Evolutionary conservation across 2,888 invertebrate genomes (phyloP), one percentile per base, ranked within the genome.

Genomic region (Chrysopilus asiliformis): DNA sequence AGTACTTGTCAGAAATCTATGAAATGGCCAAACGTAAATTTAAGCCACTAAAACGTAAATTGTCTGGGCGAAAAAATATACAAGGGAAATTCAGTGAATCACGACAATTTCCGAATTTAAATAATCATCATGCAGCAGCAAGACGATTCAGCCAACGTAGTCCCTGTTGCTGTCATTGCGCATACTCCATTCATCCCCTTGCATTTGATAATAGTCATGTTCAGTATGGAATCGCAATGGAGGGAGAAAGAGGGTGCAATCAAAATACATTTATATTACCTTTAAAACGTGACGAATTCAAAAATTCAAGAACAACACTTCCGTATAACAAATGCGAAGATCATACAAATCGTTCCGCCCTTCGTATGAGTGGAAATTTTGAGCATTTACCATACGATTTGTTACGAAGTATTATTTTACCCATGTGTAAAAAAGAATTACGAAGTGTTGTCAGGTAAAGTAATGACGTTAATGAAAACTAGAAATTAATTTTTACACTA

Each of bases 21-120:
- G 53, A 54, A 9, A 55, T 50, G 12, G 54, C 53, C 37, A 58
- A 54, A 26, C 54, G 53, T 41, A 61, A 61, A 41, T 61, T 60
- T 29, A 57, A 55, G 41, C 60, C 60, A 19, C 37, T 61, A 37
- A 47, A 26, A 26, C n/a, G n/a, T n/a, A 26, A 26, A 26, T n/a
- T 7, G 22, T 8, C 7, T 22, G 7, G 10, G 7, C 22, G 10
- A 22, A 22, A 22, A 22, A 7, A 22, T 8, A 7, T 7, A 10
- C 22, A 22, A 14, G n/a, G n/a, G n/a, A n/a, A n/a, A n/a, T n/a
- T n/a, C n/a, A n/a, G n/a, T n/a, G n/a, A n/a, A n/a, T n/a, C n/a
- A n/a, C 28, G 14, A 9, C 28, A 28, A 28, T n/a, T n/a, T n/a
- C n/a, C n/a, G n/a, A n/a, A n/a, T n/a, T n/a, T n/a, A n/a, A n/a